phyloP scores from a whole-genome alignment of 2,888 invertebrate species.

The Drosophila infuscata region DNA sequence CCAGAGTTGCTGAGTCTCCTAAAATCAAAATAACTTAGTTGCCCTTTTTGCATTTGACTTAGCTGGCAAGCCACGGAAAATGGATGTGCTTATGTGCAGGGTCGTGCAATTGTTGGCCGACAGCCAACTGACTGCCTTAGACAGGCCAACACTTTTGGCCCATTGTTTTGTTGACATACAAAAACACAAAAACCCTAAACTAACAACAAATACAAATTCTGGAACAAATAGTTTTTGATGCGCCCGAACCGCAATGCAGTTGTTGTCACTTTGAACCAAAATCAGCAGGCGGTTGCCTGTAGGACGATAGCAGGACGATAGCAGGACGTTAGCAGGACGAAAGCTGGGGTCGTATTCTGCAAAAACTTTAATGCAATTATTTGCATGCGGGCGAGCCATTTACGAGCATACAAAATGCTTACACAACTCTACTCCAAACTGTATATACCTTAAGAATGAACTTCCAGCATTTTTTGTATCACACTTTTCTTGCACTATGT shows the following conservation, averaged over 20 bases:
- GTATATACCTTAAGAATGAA: background rate
- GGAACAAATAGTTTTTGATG: constrained; percentile 72
- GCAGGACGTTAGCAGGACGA: background rate
- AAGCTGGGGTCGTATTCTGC: constrained; percentile 26
- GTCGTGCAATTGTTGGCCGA: constrained; percentile 52
- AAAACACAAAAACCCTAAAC: constrained; percentile 13
- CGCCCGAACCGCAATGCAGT: constrained; percentile 72
- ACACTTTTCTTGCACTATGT: background rate
- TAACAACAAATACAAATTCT: constrained; percentile 54
- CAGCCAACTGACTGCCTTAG: constrained; percentile 64
- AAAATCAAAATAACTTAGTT: constrained; percentile 27
- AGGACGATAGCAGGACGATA: background rate
- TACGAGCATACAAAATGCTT: background rate
- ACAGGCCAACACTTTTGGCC: constrained; percentile 67
- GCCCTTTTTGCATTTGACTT: constrained; percentile 35
- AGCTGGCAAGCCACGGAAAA: constrained; percentile 36
- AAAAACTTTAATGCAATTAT: constrained; percentile 48
- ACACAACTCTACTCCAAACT: background rate
- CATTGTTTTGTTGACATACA: constrained; percentile 61
- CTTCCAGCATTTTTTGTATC: background rate
- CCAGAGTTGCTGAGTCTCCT: constrained; percentile 4
- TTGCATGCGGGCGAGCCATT: constrained; percentile 41
- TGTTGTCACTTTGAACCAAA: constrained; percentile 59
- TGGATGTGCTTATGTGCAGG: constrained; percentile 45
- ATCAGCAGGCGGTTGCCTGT: constrained; percentile 29